Base-by-base conservation (phyloP, 2,888 invertebrate genomes). In the Kuschelorhynchus macadamiae region DNA sequence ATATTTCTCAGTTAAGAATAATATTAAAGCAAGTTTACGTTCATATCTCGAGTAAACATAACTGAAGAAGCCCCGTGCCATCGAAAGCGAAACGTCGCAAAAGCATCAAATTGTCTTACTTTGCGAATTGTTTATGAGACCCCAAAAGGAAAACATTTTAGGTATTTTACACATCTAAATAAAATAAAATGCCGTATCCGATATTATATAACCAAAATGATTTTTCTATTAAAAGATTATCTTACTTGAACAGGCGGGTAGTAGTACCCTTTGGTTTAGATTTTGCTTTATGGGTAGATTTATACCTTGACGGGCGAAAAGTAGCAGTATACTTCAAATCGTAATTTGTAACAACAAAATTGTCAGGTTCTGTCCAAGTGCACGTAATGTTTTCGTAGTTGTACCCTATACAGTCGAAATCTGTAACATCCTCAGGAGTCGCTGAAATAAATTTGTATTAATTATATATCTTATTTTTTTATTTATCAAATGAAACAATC, bases 301-400 rank as follows among this genome's bases (percentile, higher is more conserved):
- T 33, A n/a, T 33, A 8, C 33, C 20, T 53, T 53, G 17, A 3
- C 21, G 82, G 80, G 39, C 85, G 79, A 14, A 83, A 82, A 1
- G 82, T 81, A 55, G 86, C 77, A 65, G 77, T 80, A 73, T 85
- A 89, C 5, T 79, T 79, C 49, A 90, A 76, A 25, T 82, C 82
- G 75, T 90, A 91, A 5, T 79, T 81, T 0, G 91, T 91, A 16
- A 79, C 78, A 9, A 91, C 82, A 71, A 85, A 87, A 81, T 89
- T 84, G 20, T 85, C 76, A 0, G 89, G 88, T 46, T 86, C 85
- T 0, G 86, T 88, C 91, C 94, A 95, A 1, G 88, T 86, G 79
- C 95, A 96, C 11, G 88, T 90, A 73, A 95, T 83, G 75, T 88
- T 88, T 56, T 91, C 88, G 84, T 92, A 91, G 80, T 95, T 92